Percentiles rank a stretch among this genome's conserved stretches.
These are phyloP conservation scores for Lithodes maja DNA, from an alignment of 2,888 invertebrate genomes.

Conservation along the genomic window DNA sequence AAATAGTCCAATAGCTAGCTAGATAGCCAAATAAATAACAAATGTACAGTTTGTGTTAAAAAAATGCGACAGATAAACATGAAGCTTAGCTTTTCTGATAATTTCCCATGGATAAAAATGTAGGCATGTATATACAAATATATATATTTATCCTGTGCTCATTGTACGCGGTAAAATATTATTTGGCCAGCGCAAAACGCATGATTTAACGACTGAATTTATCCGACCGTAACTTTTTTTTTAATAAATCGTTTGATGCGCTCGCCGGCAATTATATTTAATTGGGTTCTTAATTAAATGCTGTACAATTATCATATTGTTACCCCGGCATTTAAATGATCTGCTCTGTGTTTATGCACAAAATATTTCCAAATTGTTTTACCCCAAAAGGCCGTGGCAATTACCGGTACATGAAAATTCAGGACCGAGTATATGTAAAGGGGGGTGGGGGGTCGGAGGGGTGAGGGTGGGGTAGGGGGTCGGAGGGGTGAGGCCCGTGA, in stretches of 20 bases:
- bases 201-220: conserved; percentile 15
- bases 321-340: neutral
- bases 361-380: neutral
- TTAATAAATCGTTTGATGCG: neutral
- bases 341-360: neutral
- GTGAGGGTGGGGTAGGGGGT: no score
- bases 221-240: neutral
- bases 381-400: neutral
- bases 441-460: no score
- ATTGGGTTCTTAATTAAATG: conserved; percentile 1
- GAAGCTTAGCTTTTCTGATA: no score
- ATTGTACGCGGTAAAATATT: neutral
- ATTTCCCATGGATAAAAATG: no score
- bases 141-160: no score
- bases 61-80: no score
- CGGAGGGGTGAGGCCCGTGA: no score
- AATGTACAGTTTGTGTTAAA: no score
- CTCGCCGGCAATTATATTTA: neutral
- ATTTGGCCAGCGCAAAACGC: neutral
- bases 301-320: neutral
- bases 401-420: neutral
- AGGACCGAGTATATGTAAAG: neutral
- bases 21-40: no score
- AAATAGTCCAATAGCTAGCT: no score
- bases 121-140: no score